These are phyloP conservation scores for Amblyteles armatorius DNA, from an alignment of 2,888 invertebrate species.

Conservation along the genomic window DNA sequence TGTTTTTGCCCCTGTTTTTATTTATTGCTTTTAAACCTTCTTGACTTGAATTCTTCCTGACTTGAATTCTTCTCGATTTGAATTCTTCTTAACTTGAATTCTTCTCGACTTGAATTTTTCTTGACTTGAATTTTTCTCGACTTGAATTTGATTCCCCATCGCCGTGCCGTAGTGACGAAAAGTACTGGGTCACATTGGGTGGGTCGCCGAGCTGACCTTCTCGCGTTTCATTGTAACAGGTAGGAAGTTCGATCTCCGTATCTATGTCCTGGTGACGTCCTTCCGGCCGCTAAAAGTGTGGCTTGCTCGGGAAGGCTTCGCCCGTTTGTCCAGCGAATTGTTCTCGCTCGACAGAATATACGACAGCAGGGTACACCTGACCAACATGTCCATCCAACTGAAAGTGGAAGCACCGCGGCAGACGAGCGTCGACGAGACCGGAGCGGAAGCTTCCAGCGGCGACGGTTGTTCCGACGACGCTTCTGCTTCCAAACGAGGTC, in stretches of 20 bases:
- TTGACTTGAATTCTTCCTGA: too few species aligned
- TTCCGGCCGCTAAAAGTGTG: slow-evolving; percentile 85
- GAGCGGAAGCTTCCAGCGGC: slow-evolving; percentile 81
- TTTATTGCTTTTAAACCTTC: neutral
- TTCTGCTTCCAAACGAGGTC: slow-evolving; percentile 81
- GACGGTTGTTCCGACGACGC: slow-evolving; percentile 36
- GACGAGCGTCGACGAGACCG: slow-evolving; percentile 68
- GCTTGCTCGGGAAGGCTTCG: slow-evolving; percentile 88
- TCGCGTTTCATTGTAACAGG: slow-evolving; percentile 81
- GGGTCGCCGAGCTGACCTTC: slow-evolving; percentile 20
- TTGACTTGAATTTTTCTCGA: too few species aligned
- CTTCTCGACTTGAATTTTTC: too few species aligned
- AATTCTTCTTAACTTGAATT: too few species aligned
- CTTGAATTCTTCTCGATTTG: too few species aligned
- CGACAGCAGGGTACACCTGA: slow-evolving; percentile 87
- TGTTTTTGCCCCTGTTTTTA: neutral
- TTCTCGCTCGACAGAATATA: slow-evolving; percentile 87
- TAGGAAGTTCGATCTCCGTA: slow-evolving; percentile 87
- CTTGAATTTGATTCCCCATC: neutral
- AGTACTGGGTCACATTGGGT: neutral
- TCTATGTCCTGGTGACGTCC: slow-evolving; percentile 87
- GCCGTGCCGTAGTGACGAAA: neutral
- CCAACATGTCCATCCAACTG: slow-evolving; percentile 87
- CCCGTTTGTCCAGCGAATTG: slow-evolving; percentile 86
- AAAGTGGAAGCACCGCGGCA: slow-evolving; percentile 66